phyloP scores from a whole-genome alignment of 1,140 invertebrate genomes.

The Camponotus floridanus region DNA sequence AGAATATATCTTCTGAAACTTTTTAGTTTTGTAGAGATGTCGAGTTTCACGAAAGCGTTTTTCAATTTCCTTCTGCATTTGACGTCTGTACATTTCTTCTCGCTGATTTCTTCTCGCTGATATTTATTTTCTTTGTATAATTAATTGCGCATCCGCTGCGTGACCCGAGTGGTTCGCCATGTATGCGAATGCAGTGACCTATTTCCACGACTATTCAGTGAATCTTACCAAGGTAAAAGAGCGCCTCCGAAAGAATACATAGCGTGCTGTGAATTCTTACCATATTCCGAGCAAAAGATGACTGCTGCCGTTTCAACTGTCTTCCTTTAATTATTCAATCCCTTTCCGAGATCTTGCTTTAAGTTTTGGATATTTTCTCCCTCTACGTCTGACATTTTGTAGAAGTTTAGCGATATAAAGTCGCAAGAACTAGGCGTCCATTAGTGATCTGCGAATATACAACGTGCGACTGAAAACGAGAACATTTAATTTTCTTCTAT shows the following conservation, averaged over 20 bases:
- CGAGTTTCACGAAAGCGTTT: constrained; percentile 19
- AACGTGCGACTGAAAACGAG: constrained; percentile 7
- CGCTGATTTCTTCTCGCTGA: neutral
- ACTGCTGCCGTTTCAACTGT: constrained; percentile 51
- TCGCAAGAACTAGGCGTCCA: neutral
- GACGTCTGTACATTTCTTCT: constrained; percentile 24
- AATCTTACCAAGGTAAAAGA: constrained; percentile 35
- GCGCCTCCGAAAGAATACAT: constrained; percentile 41
- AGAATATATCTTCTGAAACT: constrained; percentile 1
- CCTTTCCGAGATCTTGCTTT: constrained; percentile 35
- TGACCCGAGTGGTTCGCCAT: constrained; percentile 32
- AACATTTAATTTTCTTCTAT: constrained; percentile 12
- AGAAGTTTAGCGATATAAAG: constrained; percentile 33
- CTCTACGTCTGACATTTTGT: constrained; percentile 21
- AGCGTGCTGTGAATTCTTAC: constrained; percentile 56
- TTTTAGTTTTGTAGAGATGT: constrained; percentile 1
- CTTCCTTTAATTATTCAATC: constrained; percentile 52
- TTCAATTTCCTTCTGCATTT: constrained; percentile 18
- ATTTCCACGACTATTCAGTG: constrained; percentile 57
- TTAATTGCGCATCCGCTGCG: constrained; percentile 49
- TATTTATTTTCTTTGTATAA: constrained; percentile 63
- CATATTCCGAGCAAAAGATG: constrained; percentile 35
- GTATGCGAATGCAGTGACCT: constrained; percentile 56
- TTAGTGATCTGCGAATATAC: neutral
- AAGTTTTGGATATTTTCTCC: constrained; percentile 33